Conservation (phyloP, 2,797 vertebrate species). For the Macrochelys suwanniensis region DNA sequence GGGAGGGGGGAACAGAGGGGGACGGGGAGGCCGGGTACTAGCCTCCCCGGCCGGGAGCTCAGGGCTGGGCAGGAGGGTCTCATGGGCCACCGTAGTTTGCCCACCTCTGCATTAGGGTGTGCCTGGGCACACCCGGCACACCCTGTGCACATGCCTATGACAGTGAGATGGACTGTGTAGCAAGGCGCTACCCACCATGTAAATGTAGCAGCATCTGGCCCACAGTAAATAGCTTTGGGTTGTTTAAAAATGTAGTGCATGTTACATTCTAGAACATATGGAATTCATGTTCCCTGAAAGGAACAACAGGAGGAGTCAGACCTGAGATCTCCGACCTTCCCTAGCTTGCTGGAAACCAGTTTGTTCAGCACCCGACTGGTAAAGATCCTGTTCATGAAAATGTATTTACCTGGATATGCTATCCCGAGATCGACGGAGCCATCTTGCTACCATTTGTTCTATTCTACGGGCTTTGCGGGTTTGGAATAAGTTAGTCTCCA, state of each 20-base stretch:
- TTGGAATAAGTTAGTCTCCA: conserved; percentile 90
- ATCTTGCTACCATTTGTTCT: conserved; percentile 97
- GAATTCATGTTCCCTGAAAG: rapidly evolving
- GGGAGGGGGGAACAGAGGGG: no score
- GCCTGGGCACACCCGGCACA: no score
- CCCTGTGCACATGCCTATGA: no score
- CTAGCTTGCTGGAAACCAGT: not conserved
- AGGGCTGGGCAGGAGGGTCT: no score
- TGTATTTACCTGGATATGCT: conserved; percentile 86
- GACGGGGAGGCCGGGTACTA: no score
- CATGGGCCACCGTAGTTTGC: no score
- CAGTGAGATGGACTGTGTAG: not conserved
- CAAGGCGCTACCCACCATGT: not conserved
- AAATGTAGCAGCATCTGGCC: not conserved
- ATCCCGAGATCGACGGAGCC: conserved; percentile 93
- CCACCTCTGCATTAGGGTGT: no score
- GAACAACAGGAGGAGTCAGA: rapidly evolving
- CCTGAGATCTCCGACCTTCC: not conserved
- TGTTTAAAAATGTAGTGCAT: not conserved
- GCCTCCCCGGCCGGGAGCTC: no score
- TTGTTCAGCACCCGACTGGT: not conserved
- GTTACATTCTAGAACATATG: not conserved
- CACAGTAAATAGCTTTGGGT: not conserved
- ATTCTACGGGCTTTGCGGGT: conserved; percentile 92
- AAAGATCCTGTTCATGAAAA: not conserved